Evolutionary conservation across 2,888 invertebrate species (phyloP).

Genomic region (Agonopterix heracliana): DNA sequence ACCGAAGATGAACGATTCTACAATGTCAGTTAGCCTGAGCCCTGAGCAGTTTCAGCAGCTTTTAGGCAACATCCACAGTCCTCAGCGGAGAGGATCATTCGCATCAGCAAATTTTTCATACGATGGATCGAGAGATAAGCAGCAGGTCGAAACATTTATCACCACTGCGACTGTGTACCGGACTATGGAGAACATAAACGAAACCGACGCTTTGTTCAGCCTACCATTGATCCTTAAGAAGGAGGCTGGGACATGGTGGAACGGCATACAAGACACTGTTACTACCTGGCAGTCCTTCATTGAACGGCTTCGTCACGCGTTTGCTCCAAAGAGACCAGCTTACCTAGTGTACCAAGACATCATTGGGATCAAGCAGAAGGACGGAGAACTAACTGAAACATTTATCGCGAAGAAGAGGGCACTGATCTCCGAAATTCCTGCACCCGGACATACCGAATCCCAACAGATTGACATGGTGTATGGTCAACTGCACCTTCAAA

Average conservation of each 20-base stretch:
- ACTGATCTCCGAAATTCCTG: background rate
- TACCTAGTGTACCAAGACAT: conserved; percentile 5
- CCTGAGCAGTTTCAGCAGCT: too few relatives aligned
- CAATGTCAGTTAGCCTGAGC: too few relatives aligned
- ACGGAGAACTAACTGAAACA: background rate
- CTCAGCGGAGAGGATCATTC: too few relatives aligned
- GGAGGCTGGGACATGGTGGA: conserved; percentile 16
- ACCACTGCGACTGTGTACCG: conserved; percentile 11
- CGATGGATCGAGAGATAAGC: background rate
- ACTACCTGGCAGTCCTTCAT: conserved; percentile 16
- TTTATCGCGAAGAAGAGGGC: conserved; percentile 2
- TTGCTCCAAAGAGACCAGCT: background rate
- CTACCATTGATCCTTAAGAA: conserved; percentile 12
- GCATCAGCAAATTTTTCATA: background rate
- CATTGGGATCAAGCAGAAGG: background rate
- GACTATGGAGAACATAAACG: conserved; percentile 11
- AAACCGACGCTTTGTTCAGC: conserved; percentile 12
- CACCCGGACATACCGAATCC: background rate
- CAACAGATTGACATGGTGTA: background rate
- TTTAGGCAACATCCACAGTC: too few relatives aligned
- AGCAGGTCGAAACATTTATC: background rate
- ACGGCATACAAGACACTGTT: conserved; percentile 6
- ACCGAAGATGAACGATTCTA: too few relatives aligned
- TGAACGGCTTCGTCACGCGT: conserved; percentile 2
- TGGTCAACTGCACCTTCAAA: background rate